Percentiles rank a stretch among this genome's conserved stretches.
Evolutionary conservation across 2,113 vertebrate species (phyloP).

Genomic region (Nesogale talazaci): DNA sequence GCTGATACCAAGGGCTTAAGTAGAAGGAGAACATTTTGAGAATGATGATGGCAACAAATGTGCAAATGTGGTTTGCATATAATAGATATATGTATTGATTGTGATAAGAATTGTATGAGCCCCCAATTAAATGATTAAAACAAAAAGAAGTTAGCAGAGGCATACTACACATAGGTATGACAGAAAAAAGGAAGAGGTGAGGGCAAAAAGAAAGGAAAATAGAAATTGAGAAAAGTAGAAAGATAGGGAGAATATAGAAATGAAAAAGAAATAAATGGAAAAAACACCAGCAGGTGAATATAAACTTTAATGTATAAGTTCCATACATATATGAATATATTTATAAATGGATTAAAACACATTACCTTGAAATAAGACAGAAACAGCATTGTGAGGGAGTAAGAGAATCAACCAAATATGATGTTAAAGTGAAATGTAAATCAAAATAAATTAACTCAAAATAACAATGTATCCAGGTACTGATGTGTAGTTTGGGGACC

Average conservation of each 20-base stretch:
- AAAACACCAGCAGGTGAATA: accelerated
- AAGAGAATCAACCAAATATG: neutral
- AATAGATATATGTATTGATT: no score
- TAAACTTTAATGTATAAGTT: neutral
- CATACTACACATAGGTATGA: no score
- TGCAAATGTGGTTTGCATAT: no score
- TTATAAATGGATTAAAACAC: neutral
- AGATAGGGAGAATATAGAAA: neutral
- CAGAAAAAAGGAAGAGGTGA: neutral
- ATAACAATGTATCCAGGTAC: neutral
- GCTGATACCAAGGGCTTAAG: no score
- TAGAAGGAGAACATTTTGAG: no score
- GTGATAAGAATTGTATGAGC: no score
- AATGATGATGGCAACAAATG: no score
- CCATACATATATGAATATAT: neutral
- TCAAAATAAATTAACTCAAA: neutral
- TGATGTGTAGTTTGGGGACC: no score
- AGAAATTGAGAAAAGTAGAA: neutral
- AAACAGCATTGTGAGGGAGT: neutral
- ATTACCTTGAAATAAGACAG: conserved; percentile 3
- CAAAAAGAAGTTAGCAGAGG: no score
- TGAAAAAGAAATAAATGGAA: neutral
- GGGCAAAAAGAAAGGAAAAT: neutral
- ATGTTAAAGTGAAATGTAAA: neutral
- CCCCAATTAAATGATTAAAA: no score